Evolutionary conservation across 2,113 vertebrate species (phyloP).

Genomic region (Craseonycteris thonglongyai): DNA sequence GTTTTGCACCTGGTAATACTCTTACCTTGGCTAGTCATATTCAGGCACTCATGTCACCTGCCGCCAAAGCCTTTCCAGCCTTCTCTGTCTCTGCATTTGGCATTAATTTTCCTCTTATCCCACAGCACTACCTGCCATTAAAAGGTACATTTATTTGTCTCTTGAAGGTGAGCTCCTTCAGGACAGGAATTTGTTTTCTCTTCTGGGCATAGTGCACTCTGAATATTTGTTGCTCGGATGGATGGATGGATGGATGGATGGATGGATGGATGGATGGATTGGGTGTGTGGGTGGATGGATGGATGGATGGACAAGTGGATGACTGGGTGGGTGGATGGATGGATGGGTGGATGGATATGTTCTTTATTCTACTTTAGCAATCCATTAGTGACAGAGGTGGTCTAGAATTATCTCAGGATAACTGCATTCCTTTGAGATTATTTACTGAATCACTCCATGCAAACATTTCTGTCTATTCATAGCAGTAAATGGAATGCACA

Average conservation of each 20-base stretch:
- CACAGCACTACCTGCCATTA: background rate
- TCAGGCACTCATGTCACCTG: accelerated
- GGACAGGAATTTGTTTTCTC: background rate
- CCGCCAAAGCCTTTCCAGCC: background rate
- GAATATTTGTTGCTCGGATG: background rate
- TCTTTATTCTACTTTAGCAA: background rate
- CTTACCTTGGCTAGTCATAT: background rate
- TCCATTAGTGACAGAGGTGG: background rate
- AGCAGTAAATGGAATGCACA: background rate
- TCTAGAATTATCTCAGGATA: background rate
- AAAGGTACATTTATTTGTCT: no score
- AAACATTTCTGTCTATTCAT: background rate
- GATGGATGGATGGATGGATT: background rate
- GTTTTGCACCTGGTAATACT: background rate
- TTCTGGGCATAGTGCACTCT: background rate
- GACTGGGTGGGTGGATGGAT: no score
- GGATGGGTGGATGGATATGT: no score
- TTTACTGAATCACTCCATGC: background rate
- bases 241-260: background rate
- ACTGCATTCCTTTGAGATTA: background rate
- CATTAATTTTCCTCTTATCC: background rate
- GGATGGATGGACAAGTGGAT: no score
- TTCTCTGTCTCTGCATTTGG: background rate
- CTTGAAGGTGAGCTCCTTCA: background rate
- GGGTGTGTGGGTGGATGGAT: background rate